Evolutionary conservation across 2,888 invertebrate genomes (phyloP).

Genomic region (Netelia fuscicornis): DNA sequence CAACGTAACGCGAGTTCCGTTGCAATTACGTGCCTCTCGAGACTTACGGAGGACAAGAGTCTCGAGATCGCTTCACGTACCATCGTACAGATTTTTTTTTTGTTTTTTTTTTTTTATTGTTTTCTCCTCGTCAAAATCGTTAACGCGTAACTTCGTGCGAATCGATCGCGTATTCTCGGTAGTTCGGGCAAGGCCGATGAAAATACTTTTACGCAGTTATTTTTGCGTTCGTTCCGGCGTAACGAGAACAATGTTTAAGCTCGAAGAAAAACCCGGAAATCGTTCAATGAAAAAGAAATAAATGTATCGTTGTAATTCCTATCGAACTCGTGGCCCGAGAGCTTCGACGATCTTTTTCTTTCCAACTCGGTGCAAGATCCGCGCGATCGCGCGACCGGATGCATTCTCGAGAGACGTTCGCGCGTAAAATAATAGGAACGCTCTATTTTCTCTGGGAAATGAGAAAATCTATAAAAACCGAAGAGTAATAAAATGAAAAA

Average conservation of each 20-base stretch:
- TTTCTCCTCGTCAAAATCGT: constrained; percentile 7
- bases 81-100: constrained; percentile 32
- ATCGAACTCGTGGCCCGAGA: background rate
- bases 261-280: constrained; percentile 18
- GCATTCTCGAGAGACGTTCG: constrained; percentile 22
- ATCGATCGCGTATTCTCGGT: constrained; percentile 4
- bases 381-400: background rate
- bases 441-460: constrained; percentile 7
- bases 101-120: constrained; percentile 23
- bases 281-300: constrained; percentile 24
- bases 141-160: background rate
- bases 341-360: constrained; percentile 20
- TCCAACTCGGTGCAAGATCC: background rate
- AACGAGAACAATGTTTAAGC: constrained; percentile 4
- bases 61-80: constrained; percentile 25
- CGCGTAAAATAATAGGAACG: background rate
- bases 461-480: constrained; percentile 1
- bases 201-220: constrained; percentile 11
- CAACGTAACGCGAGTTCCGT: constrained; percentile 28
- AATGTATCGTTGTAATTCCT: background rate
- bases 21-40: constrained; percentile 38
- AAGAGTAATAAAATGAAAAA: background rate
- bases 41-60: too few species aligned
- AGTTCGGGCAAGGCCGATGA: background rate
- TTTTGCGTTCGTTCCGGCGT: constrained; percentile 31